Conservation (phyloP, 2,113 vertebrate species). For the Aix galericulata region DNA sequence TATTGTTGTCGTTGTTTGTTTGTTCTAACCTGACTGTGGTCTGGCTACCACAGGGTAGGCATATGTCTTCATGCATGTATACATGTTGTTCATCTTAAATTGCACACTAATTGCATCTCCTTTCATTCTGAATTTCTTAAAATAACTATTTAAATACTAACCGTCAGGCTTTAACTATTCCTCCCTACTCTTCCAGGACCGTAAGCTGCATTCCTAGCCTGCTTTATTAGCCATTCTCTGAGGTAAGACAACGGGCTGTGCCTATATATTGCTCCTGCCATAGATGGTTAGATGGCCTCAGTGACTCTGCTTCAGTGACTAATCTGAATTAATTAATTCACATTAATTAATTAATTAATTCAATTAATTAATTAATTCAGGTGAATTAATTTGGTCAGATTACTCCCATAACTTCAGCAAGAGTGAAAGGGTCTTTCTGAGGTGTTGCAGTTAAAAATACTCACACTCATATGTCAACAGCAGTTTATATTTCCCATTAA, state of each 20-base stretch:
- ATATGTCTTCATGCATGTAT: background rate
- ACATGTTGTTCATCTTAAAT: background rate
- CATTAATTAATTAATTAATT: background rate
- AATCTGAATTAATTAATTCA: background rate
- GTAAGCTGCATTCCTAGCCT: background rate
- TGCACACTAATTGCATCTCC: background rate
- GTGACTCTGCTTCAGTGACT: background rate
- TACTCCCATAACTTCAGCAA: background rate
- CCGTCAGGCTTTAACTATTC: background rate
- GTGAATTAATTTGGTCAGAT: background rate
- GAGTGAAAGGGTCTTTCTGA: background rate
- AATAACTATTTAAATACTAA: background rate
- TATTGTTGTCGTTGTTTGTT: background rate
- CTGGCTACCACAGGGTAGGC: background rate
- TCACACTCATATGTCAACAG: accelerated
- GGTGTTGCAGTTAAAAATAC: background rate
- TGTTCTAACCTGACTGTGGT: background rate
- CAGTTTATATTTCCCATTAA: background rate
- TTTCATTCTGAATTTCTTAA: conserved; percentile 6
- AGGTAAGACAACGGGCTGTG: conserved; percentile 5
- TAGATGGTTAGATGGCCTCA: background rate
- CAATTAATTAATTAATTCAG: background rate
- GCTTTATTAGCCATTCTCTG: background rate
- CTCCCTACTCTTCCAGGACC: background rate
- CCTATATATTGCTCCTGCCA: background rate